Percentiles rank a stretch among this genome's conserved stretches.
Conservation (phyloP, 2,888 invertebrate species). For the Eupithecia exiguata region DNA sequence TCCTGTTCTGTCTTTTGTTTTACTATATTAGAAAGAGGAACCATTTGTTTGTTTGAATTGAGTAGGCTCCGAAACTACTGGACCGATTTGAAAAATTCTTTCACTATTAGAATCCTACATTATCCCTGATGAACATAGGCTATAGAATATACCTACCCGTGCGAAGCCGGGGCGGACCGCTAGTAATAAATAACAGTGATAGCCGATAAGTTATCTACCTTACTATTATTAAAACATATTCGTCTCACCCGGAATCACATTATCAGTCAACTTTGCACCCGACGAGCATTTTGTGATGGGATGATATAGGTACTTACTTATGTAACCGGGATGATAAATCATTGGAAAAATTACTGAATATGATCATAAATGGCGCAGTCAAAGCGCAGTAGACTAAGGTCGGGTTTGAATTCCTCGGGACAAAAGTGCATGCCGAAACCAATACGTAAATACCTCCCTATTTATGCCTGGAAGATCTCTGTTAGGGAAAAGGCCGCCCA, state of each 20-base stretch:
- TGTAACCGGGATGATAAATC: background rate
- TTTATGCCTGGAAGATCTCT: background rate
- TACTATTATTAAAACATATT: background rate
- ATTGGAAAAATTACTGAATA: background rate
- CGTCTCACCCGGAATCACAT: background rate
- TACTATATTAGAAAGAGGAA: too few relatives aligned
- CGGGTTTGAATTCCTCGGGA: background rate
- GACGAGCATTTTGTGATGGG: background rate
- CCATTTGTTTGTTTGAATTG: too few relatives aligned
- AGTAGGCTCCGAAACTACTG: too few relatives aligned
- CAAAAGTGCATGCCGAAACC: background rate
- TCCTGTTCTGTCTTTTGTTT: too few relatives aligned
- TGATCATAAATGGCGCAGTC: background rate
- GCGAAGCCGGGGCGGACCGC: too few relatives aligned
- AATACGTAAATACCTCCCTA: background rate
- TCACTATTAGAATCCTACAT: too few relatives aligned
- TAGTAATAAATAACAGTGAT: background rate
- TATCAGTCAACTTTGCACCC: slow-evolving; percentile 3
- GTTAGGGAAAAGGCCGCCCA: too few relatives aligned
- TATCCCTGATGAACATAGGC: too few relatives aligned
- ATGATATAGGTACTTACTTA: background rate
- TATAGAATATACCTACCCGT: too few relatives aligned
- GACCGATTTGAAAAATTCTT: too few relatives aligned
- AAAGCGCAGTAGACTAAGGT: background rate
- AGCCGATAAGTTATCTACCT: background rate